Percentiles rank a stretch among this genome's conserved stretches.
These are phyloP conservation scores for Chelonus insularis DNA, from an alignment of 1,140 invertebrate species.

Conservation along the genomic window DNA sequence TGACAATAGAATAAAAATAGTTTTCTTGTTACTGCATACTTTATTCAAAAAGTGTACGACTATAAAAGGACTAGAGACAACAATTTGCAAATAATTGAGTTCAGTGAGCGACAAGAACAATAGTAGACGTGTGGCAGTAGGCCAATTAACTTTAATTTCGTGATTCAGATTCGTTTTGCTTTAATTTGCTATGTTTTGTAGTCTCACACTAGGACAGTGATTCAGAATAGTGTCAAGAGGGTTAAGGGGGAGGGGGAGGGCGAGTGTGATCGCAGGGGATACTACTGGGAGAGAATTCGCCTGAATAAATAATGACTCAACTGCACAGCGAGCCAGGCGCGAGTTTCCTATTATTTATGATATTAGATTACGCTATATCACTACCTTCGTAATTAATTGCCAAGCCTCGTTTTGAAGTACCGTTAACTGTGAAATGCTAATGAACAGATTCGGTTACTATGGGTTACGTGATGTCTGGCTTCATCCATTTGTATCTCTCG, in stretches of 20 bases:
- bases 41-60: no score
- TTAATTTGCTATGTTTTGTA: not conserved
- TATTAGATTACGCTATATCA: conserved; percentile 43
- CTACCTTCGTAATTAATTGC: conserved; percentile 43
- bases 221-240: not conserved
- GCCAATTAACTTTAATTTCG: not conserved
- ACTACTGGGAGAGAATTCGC: conserved; percentile 29
- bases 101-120: no score
- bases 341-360: conserved; percentile 43
- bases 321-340: conserved; percentile 24
- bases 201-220: not conserved
- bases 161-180: conserved; percentile 4
- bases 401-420: conserved; percentile 33
- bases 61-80: no score
- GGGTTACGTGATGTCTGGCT: conserved; percentile 11
- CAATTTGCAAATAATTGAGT: no score
- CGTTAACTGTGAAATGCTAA: conserved; percentile 42
- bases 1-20: not conserved
- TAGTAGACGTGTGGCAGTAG: not conserved
- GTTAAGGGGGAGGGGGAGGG: not conserved
- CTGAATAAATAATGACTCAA: conserved; percentile 39
- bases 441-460: conserved; percentile 35
- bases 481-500: not conserved
- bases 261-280: not conserved
- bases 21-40: no score